phyloP scores from a whole-genome alignment of 2,797 vertebrate species.

The Dendrocincla fuliginosa region DNA sequence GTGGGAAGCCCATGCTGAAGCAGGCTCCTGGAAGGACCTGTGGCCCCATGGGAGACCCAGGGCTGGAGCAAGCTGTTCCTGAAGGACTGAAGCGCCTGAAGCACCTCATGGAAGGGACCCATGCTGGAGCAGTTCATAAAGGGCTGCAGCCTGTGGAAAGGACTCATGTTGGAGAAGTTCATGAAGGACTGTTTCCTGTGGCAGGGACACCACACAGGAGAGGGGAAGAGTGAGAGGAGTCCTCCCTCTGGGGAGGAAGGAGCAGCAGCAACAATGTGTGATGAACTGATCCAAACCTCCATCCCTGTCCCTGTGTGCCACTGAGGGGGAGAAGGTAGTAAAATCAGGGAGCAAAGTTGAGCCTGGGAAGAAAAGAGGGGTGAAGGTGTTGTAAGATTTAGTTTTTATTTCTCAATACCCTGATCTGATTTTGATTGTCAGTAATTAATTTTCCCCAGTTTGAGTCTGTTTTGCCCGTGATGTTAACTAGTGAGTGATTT shows the following conservation, averaged over 20 bases:
- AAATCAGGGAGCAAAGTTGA: neutral
- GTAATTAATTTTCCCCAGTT: neutral
- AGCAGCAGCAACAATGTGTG: neutral
- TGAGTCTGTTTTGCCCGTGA: neutral
- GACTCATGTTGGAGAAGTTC: neutral
- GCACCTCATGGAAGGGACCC: neutral
- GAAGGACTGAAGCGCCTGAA: neutral
- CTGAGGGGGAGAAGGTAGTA: neutral
- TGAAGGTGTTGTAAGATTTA: neutral
- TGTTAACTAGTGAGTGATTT: neutral
- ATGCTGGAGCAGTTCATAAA: rapidly evolving
- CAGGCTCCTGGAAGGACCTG: neutral
- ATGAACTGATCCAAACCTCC: neutral
- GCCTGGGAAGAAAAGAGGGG: neutral
- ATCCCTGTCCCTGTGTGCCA: neutral
- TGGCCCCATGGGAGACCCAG: too few relatives aligned
- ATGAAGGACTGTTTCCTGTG: neutral
- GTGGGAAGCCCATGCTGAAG: neutral
- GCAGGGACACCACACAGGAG: neutral
- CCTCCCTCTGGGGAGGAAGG: neutral
- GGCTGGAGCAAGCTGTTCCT: neutral
- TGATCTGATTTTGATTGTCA: neutral
- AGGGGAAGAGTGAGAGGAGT: neutral
- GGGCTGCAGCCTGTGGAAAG: neutral
- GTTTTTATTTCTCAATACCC: neutral